Evolutionary conservation across 2,888 invertebrate species (phyloP).

Genomic region (Tenthredo mesomela): DNA sequence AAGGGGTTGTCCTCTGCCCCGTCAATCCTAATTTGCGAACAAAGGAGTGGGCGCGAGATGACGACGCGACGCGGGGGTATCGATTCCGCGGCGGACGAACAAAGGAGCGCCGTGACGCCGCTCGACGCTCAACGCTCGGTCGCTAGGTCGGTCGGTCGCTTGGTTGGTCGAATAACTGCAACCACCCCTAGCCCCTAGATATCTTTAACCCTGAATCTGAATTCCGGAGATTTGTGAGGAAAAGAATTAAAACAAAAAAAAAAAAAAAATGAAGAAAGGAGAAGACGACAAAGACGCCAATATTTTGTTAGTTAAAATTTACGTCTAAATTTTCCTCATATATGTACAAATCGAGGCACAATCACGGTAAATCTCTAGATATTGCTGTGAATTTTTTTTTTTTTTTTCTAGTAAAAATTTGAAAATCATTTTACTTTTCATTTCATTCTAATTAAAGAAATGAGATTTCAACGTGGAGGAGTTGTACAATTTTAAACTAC

Average conservation of each 20-base stretch:
- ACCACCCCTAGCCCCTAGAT: background rate
- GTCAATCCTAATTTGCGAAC: conserved; percentile 50
- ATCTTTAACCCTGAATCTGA: background rate
- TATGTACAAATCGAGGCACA: too few relatives aligned
- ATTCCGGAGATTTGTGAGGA: background rate
- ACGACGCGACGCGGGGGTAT: conserved; percentile 33
- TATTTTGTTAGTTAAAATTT: too few relatives aligned
- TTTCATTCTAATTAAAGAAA: too few relatives aligned
- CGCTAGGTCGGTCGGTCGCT: background rate
- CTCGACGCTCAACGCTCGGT: background rate
- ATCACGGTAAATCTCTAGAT: too few relatives aligned
- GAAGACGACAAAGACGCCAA: too few relatives aligned
- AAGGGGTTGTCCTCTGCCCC: conserved; percentile 25
- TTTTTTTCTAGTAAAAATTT: too few relatives aligned
- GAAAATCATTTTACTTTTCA: too few relatives aligned
- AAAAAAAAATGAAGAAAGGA: background rate
- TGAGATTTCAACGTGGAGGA: too few relatives aligned
- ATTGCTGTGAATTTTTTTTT: too few relatives aligned
- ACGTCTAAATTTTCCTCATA: too few relatives aligned
- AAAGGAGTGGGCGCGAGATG: conserved; percentile 46
- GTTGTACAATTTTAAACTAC: too few relatives aligned
- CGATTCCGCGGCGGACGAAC: conserved; percentile 33
- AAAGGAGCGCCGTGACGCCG: conserved; percentile 43
- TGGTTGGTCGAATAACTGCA: conserved; percentile 6
- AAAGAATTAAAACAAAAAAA: background rate